Conservation (phyloP, 2,797 vertebrate species). For the Sus cebifrons region DNA sequence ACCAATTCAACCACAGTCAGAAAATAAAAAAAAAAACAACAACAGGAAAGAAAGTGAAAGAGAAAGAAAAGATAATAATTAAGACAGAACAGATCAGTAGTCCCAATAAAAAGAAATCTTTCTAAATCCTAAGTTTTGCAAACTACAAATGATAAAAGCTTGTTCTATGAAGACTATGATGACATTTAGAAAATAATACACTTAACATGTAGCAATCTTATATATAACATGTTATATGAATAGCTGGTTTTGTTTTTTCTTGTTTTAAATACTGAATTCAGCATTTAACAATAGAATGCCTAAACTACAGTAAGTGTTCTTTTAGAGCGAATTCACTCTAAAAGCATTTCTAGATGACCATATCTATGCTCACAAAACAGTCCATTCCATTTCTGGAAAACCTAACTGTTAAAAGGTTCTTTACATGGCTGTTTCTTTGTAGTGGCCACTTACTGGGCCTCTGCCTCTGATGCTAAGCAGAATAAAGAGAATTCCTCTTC, state of each 20-base stretch:
- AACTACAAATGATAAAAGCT: conserved; percentile 1
- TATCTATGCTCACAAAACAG: neutral
- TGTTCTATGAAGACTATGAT: neutral
- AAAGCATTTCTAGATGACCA: conserved; percentile 11
- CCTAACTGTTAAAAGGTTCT: neutral
- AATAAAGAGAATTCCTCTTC: conserved; percentile 60
- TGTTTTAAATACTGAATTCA: conserved; percentile 2
- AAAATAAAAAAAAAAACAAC: conserved; percentile 48
- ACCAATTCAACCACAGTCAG: neutral
- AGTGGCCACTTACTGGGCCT: conserved; percentile 15
- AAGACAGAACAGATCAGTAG: conserved; percentile 37
- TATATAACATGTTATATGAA: neutral
- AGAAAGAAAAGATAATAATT: neutral
- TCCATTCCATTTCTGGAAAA: conserved; percentile 16
- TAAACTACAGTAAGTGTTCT: conserved; percentile 19
- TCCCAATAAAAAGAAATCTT: conserved; percentile 14
- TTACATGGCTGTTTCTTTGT: conserved; percentile 16
- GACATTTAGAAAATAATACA: conserved; percentile 54
- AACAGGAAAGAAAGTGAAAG: conserved; percentile 16
- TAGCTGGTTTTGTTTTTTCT: conserved; percentile 21
- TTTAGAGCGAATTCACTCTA: conserved; percentile 22
- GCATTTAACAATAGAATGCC: neutral
- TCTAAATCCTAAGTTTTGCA: conserved; percentile 5
- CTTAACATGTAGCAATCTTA: conserved; percentile 1
- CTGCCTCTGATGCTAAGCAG: conserved; percentile 8